These are phyloP conservation scores for Pteria penguin DNA, from an alignment of 2,888 invertebrate species.

Conservation along the genomic window DNA sequence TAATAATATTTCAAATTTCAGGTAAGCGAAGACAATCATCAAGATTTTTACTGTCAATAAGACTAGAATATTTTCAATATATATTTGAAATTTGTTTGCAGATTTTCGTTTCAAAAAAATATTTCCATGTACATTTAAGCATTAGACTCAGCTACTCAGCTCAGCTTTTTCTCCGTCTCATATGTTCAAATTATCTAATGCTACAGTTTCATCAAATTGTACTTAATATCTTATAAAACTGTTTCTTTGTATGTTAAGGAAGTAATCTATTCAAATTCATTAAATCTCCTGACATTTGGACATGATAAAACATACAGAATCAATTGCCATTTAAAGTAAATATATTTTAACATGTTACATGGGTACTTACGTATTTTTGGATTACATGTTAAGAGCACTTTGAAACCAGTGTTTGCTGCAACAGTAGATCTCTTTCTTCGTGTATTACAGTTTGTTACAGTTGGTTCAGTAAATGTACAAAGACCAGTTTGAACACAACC, in stretches of 20 bases:
- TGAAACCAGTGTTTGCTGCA: constrained; percentile 13
- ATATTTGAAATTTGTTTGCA: background rate
- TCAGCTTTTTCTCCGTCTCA: background rate
- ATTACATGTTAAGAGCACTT: constrained; percentile 14
- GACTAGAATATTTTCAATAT: too few species aligned
- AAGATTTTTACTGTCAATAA: background rate
- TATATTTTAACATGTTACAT: background rate
- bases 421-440: background rate
- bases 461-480: background rate
- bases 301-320: too few species aligned
- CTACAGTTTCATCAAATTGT: too few species aligned
- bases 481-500: constrained; percentile 3
- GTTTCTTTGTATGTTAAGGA: too few species aligned
- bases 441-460: constrained; percentile 9
- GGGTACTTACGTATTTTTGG: constrained; percentile 2
- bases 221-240: too few species aligned
- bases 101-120: too few species aligned
- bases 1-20: too few species aligned
- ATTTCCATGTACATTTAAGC: too few species aligned
- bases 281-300: too few species aligned
- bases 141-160: background rate
- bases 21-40: too few species aligned
- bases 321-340: background rate
- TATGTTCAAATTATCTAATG: too few species aligned
- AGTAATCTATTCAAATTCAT: too few species aligned